Conservation (phyloP, 2,888 invertebrate species). For the Trypoxylon attenuatum region DNA sequence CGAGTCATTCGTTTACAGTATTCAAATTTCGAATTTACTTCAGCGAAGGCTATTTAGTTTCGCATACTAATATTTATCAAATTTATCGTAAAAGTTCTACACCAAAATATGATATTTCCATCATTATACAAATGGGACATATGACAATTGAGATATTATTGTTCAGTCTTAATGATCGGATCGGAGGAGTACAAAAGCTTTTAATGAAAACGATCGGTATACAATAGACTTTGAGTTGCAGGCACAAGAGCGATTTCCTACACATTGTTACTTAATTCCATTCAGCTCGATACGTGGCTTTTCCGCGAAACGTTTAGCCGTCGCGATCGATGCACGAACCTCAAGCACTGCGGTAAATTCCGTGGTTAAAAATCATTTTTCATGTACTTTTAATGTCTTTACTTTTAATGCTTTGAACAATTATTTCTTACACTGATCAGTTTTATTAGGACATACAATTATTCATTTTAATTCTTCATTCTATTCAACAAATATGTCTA, state of each 20-base stretch:
- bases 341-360: slow-evolving; percentile 22
- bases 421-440: not conserved
- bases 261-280: slow-evolving; percentile 58
- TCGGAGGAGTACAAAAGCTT: no score
- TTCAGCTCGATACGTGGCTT: slow-evolving; percentile 56
- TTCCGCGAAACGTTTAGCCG: slow-evolving; percentile 56
- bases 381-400: slow-evolving; percentile 26
- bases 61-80: no score
- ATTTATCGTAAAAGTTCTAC: no score
- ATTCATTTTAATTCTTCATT: no score
- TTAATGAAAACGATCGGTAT: slow-evolving; percentile 28
- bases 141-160: no score
- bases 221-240: slow-evolving; percentile 30
- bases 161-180: no score
- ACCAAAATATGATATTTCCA: no score
- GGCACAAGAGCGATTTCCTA: slow-evolving; percentile 40
- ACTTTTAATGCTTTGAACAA: slow-evolving; percentile 24
- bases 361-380: slow-evolving; percentile 48
- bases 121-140: no score
- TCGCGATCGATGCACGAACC: slow-evolving; percentile 49
- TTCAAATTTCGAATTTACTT: no score
- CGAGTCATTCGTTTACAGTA: no score
- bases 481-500: no score
- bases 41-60: no score
- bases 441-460: slow-evolving; percentile 11